Percentiles rank a stretch among this genome's conserved stretches.
Evolutionary conservation across 1,140 invertebrate species (phyloP).

Genomic region (Drosophila tani): DNA sequence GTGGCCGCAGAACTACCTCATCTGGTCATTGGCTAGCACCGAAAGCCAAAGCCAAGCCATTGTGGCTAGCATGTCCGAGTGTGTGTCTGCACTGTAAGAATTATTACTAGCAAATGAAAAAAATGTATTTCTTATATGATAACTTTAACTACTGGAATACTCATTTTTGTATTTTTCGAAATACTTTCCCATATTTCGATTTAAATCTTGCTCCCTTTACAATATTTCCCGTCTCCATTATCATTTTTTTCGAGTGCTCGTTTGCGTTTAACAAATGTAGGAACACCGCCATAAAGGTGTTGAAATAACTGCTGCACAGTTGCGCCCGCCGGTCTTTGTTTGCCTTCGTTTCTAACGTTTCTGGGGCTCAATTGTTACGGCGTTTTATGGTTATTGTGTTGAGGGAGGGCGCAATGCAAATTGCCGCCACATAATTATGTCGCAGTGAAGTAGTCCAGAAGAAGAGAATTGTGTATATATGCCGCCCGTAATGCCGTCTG

Average conservation of each 20-base stretch:
- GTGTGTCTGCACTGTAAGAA: slow-evolving; percentile 30
- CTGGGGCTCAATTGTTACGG: slow-evolving; percentile 69
- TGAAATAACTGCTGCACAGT: slow-evolving; percentile 76
- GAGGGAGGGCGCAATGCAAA: slow-evolving; percentile 74
- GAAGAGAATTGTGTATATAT: slow-evolving; percentile 35
- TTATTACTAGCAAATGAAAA: not conserved
- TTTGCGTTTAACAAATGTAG: slow-evolving; percentile 61
- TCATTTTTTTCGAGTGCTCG: slow-evolving; percentile 16
- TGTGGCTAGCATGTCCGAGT: slow-evolving; percentile 37
- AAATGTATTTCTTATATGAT: not conserved
- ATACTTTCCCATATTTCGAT: too few species aligned
- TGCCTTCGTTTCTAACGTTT: slow-evolving; percentile 22
- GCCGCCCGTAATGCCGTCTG: slow-evolving; percentile 18
- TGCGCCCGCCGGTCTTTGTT: slow-evolving; percentile 27
- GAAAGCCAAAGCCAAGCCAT: slow-evolving; percentile 53
- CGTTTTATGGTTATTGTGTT: slow-evolving; percentile 73
- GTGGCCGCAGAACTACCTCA: slow-evolving; percentile 6
- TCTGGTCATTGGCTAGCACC: slow-evolving; percentile 64
- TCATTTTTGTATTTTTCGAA: not conserved
- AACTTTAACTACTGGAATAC: too few species aligned
- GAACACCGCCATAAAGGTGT: slow-evolving; percentile 72
- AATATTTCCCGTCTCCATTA: not conserved
- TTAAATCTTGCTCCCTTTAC: not conserved
- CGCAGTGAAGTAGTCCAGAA: slow-evolving; percentile 39
- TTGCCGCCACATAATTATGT: slow-evolving; percentile 80